Evolutionary conservation across 2,797 vertebrate species (phyloP).

Genomic region (Allobates femoralis): DNA sequence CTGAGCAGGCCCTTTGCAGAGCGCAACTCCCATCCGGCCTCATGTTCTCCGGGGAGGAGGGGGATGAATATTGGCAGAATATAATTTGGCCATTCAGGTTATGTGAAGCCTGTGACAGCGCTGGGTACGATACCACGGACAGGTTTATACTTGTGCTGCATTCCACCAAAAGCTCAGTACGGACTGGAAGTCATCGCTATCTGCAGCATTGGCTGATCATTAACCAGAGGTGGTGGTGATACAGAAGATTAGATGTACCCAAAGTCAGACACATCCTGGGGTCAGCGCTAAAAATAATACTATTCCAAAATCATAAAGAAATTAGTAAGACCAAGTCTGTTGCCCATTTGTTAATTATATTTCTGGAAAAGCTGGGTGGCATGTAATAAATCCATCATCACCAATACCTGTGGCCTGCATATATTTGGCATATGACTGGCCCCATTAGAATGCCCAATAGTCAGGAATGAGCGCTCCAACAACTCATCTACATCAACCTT

Average conservation of each 20-base stretch:
- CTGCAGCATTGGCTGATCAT: conserved; percentile 45
- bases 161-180: conserved; percentile 62
- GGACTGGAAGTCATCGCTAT: conserved; percentile 58
- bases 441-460: no score
- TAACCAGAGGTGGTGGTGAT: conserved; percentile 56
- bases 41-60: conserved; percentile 56
- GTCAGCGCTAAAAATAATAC: no score
- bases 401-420: not conserved
- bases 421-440: not conserved
- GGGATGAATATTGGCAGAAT: conserved; percentile 43
- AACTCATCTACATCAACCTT: no score
- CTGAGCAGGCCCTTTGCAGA: not conserved
- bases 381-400: not conserved
- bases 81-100: conserved; percentile 47
- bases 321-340: no score
- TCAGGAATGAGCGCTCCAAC: no score
- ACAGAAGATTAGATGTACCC: conserved; percentile 8
- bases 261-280: not conserved
- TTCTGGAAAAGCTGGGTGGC: not conserved
- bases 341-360: not conserved
- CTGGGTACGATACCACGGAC: conserved; percentile 57
- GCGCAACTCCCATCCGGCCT: conserved; percentile 9
- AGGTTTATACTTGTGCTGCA: conserved; percentile 61
- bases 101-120: conserved; percentile 57
- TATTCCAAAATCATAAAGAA: no score